Conservation (phyloP, 2,113 vertebrate genomes). For the Apistogramma diplotaenia region DNA sequence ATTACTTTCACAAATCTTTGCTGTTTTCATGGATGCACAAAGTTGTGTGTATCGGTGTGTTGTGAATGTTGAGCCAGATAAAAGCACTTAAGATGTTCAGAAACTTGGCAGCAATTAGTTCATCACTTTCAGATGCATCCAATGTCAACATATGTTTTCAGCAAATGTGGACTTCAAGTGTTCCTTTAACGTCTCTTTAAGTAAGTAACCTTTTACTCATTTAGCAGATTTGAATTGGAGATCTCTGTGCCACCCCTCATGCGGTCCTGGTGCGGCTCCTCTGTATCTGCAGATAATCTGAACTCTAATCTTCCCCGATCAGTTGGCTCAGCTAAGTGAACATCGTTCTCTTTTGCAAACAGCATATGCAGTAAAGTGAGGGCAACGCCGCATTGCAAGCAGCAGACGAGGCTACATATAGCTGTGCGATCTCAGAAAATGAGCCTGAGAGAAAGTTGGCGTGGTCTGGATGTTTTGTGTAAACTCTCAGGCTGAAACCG, state of each 20-base stretch:
- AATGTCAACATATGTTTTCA: neutral
- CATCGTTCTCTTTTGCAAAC: conserved; percentile 44
- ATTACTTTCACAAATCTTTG: neutral
- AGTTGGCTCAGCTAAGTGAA: conserved; percentile 54
- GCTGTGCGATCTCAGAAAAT: neutral
- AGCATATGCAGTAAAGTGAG: neutral
- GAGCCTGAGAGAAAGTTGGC: conserved; percentile 12
- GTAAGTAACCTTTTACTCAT: conserved; percentile 28
- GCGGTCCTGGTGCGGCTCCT: conserved; percentile 31
- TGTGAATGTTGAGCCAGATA: neutral
- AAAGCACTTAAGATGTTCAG: neutral
- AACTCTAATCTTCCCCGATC: conserved; percentile 58
- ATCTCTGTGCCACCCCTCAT: conserved; percentile 30
- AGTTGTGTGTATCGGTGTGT: neutral
- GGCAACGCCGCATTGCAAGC: neutral
- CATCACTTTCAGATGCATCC: neutral
- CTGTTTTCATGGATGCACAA: neutral
- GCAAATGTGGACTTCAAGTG: neutral
- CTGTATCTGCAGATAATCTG: conserved; percentile 63
- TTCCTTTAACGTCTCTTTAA: conserved; percentile 33
- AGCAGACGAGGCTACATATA: neutral
- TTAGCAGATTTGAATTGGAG: conserved; percentile 54
- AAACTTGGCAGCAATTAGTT: neutral
- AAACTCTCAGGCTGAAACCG: conserved; percentile 20
- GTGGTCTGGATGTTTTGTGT: conserved; percentile 31